Evolutionary conservation across 1,140 invertebrate species (phyloP).

Genomic region (Bombus terrestris): DNA sequence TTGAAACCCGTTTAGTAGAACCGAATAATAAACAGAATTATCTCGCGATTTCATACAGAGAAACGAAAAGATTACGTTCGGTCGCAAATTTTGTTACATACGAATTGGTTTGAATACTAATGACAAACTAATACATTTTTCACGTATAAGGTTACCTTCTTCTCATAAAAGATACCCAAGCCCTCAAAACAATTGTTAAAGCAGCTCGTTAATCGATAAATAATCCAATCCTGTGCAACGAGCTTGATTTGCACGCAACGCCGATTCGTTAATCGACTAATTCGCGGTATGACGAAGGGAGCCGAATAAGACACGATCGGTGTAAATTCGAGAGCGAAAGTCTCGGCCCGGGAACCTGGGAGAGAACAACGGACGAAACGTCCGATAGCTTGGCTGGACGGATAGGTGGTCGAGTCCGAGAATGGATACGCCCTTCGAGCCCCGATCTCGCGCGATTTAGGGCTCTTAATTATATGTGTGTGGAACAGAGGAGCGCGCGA

Average conservation of each 20-base stretch:
- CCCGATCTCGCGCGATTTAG: conserved; percentile 77
- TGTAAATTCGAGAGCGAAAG: conserved; percentile 57
- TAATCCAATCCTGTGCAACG: conserved; percentile 4
- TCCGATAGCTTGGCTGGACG: conserved; percentile 67
- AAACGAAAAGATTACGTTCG: no score
- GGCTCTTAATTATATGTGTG: conserved; percentile 78
- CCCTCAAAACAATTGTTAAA: not conserved
- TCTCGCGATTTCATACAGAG: not conserved
- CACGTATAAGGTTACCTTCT: no score
- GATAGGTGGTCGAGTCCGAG: conserved; percentile 64
- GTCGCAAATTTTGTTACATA: no score
- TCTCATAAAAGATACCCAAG: no score
- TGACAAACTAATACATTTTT: not conserved
- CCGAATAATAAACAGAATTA: not conserved
- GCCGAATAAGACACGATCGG: conserved; percentile 35
- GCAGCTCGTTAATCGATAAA: not conserved
- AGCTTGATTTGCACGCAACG: conserved; percentile 21
- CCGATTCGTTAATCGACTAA: conserved; percentile 18
- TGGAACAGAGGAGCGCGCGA: conserved; percentile 64
- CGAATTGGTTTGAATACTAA: not conserved
- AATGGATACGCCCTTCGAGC: conserved; percentile 71
- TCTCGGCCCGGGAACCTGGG: not conserved
- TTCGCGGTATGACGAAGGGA: conserved; percentile 8
- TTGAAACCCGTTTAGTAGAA: not conserved
- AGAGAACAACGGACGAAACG: conserved; percentile 39